Percentiles rank a stretch among this genome's conserved stretches.
phyloP scores from a whole-genome alignment of 2,797 vertebrate genomes.

The Chromis chromis region DNA sequence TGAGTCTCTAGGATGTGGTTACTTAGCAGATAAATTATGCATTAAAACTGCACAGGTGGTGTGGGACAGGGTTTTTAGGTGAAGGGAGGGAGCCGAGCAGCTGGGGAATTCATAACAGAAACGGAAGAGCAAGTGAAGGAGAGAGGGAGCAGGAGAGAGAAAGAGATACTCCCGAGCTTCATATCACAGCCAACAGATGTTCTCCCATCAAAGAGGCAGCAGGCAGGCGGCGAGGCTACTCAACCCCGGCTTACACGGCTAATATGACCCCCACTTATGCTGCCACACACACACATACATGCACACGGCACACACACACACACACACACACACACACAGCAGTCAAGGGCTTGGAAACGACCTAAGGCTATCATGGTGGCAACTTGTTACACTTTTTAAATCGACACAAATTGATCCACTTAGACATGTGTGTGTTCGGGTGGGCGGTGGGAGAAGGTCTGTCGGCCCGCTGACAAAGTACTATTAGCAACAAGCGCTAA shows the following conservation, averaged over 20 bases:
- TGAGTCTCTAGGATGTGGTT: conserved; percentile 76
- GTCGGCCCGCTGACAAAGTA: conserved; percentile 33
- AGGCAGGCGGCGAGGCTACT: conserved; percentile 69
- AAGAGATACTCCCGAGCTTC: conserved; percentile 73
- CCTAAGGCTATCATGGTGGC: conserved; percentile 59
- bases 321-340: conserved; percentile 4
- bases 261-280: conserved; percentile 65
- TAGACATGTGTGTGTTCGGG: conserved; percentile 36
- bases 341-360: conserved; percentile 39
- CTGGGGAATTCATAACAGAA: conserved; percentile 72
- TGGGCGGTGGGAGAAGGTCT: conserved; percentile 14
- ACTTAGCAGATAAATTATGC: conserved; percentile 85
- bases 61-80: conserved; percentile 72
- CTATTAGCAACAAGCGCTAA: conserved; percentile 49
- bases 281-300: conserved; percentile 21
- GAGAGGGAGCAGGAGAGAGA: conserved; percentile 53
- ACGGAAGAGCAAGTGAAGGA: conserved; percentile 53
- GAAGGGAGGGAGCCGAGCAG: conserved; percentile 62
- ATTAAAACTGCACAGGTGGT: conserved; percentile 85
- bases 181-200: conserved; percentile 86
- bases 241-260: conserved; percentile 77
- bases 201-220: conserved; percentile 76
- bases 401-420: conserved; percentile 72
- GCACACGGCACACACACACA: conserved; percentile 4
- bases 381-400: conserved; percentile 69